Evolutionary conservation across 2,113 vertebrate genomes (phyloP).

Genomic region (Dendropsophus ebraccatus): DNA sequence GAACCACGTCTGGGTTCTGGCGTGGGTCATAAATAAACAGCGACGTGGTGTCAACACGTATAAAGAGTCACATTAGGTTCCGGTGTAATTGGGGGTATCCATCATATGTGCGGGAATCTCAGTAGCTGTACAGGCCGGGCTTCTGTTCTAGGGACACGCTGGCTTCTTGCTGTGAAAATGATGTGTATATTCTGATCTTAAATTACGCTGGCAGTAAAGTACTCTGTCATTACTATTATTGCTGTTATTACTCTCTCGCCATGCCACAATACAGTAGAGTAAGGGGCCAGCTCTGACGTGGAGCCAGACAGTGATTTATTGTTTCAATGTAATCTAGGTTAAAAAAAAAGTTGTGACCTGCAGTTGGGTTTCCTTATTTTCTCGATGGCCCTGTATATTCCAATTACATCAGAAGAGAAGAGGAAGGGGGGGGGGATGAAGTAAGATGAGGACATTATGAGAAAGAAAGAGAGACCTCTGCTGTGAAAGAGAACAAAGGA

Average conservation of each 20-base stretch:
- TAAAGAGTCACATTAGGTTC: conserved; percentile 8
- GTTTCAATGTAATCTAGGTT: background rate
- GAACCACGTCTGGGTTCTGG: background rate
- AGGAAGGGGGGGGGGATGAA: too few relatives aligned
- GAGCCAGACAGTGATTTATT: conserved; percentile 1
- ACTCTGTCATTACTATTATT: conserved; percentile 28
- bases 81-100: conserved; percentile 14
- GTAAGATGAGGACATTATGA: too few relatives aligned
- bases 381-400: background rate
- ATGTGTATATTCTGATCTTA: conserved; percentile 14
- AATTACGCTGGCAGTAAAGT: background rate
- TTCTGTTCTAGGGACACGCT: background rate
- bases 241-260: conserved; percentile 11
- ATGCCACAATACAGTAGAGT: background rate
- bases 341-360: background rate
- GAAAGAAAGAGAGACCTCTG: too few relatives aligned
- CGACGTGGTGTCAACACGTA: background rate
- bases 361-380: background rate
- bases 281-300: background rate
- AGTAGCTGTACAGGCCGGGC: background rate
- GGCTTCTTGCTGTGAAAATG: conserved; percentile 20
- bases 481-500: too few relatives aligned
- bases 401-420: background rate
- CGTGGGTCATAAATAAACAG: conserved; percentile 18
- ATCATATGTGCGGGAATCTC: background rate